Conservation (phyloP, 2,888 invertebrate species). For the Holacanthella duospinosa region DNA sequence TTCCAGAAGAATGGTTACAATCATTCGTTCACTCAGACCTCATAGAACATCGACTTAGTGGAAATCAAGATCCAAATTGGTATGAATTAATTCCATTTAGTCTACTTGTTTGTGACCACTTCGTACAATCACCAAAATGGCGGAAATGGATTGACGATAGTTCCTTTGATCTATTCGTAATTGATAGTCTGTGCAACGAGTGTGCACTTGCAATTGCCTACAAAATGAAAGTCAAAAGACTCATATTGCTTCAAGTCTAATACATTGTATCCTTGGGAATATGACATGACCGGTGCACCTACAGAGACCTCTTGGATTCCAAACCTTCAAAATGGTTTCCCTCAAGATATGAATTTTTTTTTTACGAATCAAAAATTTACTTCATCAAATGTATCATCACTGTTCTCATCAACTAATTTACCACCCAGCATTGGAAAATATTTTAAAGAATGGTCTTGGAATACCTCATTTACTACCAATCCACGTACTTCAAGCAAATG, state of each 20-base stretch:
- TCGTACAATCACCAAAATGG: neutral
- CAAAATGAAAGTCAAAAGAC: neutral
- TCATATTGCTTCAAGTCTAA: neutral
- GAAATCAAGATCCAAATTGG: neutral
- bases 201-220: slow-evolving; percentile 3
- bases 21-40: no score
- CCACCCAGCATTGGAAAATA: slow-evolving; percentile 3
- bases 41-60: neutral
- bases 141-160: neutral
- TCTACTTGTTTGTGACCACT: neutral
- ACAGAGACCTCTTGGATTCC: slow-evolving; percentile 3
- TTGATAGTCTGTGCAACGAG: neutral
- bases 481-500: slow-evolving; percentile 59
- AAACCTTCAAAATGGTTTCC: neutral
- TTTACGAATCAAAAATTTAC: neutral
- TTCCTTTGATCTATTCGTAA: neutral
- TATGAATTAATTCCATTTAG: neutral
- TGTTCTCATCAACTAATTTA: neutral
- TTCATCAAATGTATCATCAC: neutral
- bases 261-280: neutral
- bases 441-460: neutral
- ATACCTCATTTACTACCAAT: slow-evolving; percentile 51
- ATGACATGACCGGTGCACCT: neutral
- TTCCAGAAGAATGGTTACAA: slow-evolving; percentile 5
- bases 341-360: neutral